Evolutionary conservation across 37 sponge, comb jelly and placozoan genomes (phyloP).

Genomic region (Spongilla lacustris): DNA sequence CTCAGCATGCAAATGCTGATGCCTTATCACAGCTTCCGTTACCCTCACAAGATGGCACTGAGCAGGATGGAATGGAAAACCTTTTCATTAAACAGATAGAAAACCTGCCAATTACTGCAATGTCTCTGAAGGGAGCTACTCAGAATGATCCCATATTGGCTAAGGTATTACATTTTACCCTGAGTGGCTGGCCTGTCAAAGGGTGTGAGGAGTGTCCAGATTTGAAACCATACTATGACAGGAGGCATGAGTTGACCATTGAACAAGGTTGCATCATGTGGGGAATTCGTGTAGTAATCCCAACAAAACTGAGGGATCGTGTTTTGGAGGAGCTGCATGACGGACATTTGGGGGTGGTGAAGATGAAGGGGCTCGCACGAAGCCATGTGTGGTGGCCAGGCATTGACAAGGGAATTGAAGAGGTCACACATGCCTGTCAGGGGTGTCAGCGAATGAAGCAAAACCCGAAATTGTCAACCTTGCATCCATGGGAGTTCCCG

Average conservation of each 20-base stretch:
- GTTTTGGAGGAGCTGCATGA: slow-evolving; percentile 7
- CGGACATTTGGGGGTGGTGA: slow-evolving; percentile 14
- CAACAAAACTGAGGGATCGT: neutral
- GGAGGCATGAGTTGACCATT: neutral
- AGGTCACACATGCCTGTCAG: neutral
- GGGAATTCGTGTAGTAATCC: slow-evolving; percentile 43
- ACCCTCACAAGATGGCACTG: neutral
- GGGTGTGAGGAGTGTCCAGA: neutral
- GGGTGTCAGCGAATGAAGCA: slow-evolving; percentile 14
- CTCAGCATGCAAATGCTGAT: slow-evolving; percentile 7
- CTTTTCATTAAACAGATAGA: neutral
- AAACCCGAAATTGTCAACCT: neutral
- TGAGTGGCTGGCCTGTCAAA: slow-evolving; percentile 8
- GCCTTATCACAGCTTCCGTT: neutral
- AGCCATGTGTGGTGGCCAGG: slow-evolving; percentile 52
- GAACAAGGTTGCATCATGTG: slow-evolving; percentile 47
- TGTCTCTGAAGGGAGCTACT: neutral
- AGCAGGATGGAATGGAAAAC: neutral
- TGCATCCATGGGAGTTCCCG: slow-evolving; percentile 26
- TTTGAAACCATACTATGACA: slow-evolving; percentile 2
- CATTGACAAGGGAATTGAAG: slow-evolving; percentile 13
- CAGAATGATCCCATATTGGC: slow-evolving; percentile 41
- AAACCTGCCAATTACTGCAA: neutral
- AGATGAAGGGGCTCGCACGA: slow-evolving; percentile 28
- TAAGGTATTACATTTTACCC: slow-evolving; percentile 25